Evolutionary conservation across 2,797 vertebrate species (phyloP).

Genomic region (Naso thynnoides): DNA sequence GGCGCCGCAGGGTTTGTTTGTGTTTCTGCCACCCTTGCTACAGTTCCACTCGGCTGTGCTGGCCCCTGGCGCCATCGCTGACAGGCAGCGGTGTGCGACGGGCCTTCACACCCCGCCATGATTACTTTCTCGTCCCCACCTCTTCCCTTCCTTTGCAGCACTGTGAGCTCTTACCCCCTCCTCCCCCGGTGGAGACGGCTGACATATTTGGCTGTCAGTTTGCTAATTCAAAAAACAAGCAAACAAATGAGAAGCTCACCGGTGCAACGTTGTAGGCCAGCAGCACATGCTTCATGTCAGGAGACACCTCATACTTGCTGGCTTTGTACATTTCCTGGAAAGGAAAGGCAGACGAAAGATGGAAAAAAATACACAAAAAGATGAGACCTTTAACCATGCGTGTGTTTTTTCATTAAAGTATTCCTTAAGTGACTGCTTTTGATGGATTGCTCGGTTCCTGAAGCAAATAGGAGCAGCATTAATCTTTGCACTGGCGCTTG

Average conservation of each 20-base stretch:
- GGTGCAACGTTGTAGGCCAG: slow-evolving; percentile 93
- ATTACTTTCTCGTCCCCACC: slow-evolving; percentile 57
- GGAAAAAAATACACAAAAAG: slow-evolving; percentile 29
- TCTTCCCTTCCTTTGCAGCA: neutral
- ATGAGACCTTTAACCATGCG: slow-evolving; percentile 69
- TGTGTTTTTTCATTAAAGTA: slow-evolving; percentile 75
- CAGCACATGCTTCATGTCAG: slow-evolving; percentile 93
- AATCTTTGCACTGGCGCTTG: slow-evolving; percentile 67
- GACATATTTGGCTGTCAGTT: slow-evolving; percentile 75
- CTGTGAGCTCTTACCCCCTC: neutral
- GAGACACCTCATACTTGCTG: slow-evolving; percentile 94
- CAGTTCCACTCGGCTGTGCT: slow-evolving; percentile 59
- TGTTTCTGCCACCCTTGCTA: slow-evolving; percentile 53
- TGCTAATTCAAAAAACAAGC: slow-evolving; percentile 76
- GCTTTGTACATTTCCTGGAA: slow-evolving; percentile 94
- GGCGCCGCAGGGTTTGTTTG: slow-evolving; percentile 56
- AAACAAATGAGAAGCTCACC: slow-evolving; percentile 86
- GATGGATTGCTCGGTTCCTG: slow-evolving; percentile 70
- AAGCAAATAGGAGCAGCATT: slow-evolving; percentile 67
- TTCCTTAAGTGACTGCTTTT: slow-evolving; percentile 71
- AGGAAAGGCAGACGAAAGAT: slow-evolving; percentile 5
- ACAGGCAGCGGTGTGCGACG: slow-evolving; percentile 66
- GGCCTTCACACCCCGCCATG: slow-evolving; percentile 60
- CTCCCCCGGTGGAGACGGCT: slow-evolving; percentile 25
- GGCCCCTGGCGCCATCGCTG: slow-evolving; percentile 42